A percentile compares a stretch with the other conserved stretches of the same genome.
Evolutionary conservation across 2,113 vertebrate species (phyloP).

Genomic region (Hucho hucho): DNA sequence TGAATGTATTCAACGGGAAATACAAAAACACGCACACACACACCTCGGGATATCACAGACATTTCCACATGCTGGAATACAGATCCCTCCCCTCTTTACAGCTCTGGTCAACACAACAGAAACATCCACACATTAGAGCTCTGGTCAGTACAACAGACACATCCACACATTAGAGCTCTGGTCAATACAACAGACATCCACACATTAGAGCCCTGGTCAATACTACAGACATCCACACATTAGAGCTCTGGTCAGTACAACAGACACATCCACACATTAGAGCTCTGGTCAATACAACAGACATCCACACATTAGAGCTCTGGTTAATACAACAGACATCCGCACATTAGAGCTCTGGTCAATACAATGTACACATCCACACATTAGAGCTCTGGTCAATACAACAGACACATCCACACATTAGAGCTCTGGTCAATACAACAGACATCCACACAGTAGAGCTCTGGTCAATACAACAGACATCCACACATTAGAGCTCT

Average conservation of each 20-base stretch:
- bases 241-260: too few species aligned
- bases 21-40: not conserved
- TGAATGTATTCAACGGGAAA: not conserved
- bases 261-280: too few species aligned
- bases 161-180: conserved; percentile 1
- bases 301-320: conserved; percentile 7
- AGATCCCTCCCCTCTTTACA: too few species aligned
- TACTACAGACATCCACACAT: too few species aligned
- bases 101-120: not conserved
- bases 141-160: not conserved
- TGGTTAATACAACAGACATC: too few species aligned
- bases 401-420: conserved; percentile 5
- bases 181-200: too few species aligned
- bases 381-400: too few species aligned
- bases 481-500: too few species aligned
- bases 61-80: not conserved
- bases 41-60: not conserved
- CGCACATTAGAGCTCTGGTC: not conserved
- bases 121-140: too few species aligned
- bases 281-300: not conserved
- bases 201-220: too few species aligned
- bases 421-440: not conserved
- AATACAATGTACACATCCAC: not conserved
- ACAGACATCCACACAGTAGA: conserved; percentile 3
- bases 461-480: not conserved